A percentile compares a stretch with the other conserved stretches of the same genome.
These are phyloP conservation scores for Entomobrya proxima DNA, from an alignment of 2,888 invertebrate genomes.

Conservation along the genomic window DNA sequence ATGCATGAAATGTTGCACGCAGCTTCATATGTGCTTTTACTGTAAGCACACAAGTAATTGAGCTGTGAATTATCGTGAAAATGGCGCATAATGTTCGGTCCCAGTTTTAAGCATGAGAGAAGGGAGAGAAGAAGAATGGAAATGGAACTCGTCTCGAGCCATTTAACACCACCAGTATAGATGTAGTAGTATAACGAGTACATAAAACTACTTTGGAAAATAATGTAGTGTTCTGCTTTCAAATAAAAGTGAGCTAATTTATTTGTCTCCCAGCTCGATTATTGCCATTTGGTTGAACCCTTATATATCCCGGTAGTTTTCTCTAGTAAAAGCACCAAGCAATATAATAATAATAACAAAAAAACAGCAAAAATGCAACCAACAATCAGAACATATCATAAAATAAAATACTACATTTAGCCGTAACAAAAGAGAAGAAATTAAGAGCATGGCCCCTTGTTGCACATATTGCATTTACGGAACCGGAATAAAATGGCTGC, in stretches of 20 bases:
- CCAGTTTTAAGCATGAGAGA: not conserved
- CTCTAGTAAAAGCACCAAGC: not conserved
- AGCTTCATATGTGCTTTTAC: too few relatives aligned
- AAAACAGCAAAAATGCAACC: not conserved
- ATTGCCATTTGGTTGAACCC: not conserved
- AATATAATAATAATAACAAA: not conserved
- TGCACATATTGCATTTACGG: conserved; percentile 52
- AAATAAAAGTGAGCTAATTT: conserved; percentile 52
- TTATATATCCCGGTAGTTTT: not conserved
- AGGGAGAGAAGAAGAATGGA: not conserved
- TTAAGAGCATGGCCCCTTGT: conserved; percentile 56
- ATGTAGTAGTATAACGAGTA: not conserved
- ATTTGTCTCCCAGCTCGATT: conserved; percentile 32
- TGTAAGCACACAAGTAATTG: not conserved
- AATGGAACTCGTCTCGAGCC: conserved; percentile 73
- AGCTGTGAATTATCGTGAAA: conserved; percentile 51
- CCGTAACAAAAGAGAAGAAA: conserved; percentile 24
- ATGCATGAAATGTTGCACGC: too few relatives aligned
- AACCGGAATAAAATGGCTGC: conserved; percentile 9
- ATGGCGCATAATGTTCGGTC: conserved; percentile 13
- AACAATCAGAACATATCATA: not conserved
- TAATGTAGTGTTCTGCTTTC: conserved; percentile 8
- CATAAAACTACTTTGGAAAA: not conserved
- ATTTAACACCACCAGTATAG: conserved; percentile 72
- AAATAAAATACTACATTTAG: conserved; percentile 24